Evolutionary conservation across 2,888 invertebrate species (phyloP).

Genomic region (Tiphia femorata): DNA sequence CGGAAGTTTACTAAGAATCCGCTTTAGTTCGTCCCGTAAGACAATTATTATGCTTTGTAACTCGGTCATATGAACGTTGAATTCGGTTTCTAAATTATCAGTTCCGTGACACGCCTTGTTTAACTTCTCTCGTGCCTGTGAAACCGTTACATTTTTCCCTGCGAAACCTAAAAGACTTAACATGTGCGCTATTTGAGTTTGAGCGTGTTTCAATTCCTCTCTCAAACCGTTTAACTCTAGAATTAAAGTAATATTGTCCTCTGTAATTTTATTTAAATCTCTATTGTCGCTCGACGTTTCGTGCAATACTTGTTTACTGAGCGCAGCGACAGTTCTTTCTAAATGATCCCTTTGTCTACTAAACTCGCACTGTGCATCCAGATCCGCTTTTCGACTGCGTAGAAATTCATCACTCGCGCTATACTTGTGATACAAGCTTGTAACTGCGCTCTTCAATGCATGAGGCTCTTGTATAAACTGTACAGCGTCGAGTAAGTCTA

Average conservation of each 20-base stretch:
- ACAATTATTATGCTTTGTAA: conserved; percentile 68
- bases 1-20: conserved; percentile 53
- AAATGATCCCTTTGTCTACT: conserved; percentile 86
- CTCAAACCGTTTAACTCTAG: conserved; percentile 84
- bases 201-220: conserved; percentile 76
- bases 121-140: conserved; percentile 76
- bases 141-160: conserved; percentile 73
- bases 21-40: conserved; percentile 69
- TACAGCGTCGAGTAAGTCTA: conserved; percentile 85
- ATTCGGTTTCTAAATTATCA: conserved; percentile 74
- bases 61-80: conserved; percentile 66
- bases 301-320: conserved; percentile 67
- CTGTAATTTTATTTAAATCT: conserved; percentile 68
- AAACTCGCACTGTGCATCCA: conserved; percentile 82
- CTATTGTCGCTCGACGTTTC: conserved; percentile 20
- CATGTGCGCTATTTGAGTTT: conserved; percentile 78
- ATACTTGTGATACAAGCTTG: conserved; percentile 78
- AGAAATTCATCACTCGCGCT: conserved; percentile 79
- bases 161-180: conserved; percentile 79
- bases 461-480: conserved; percentile 83
- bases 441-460: conserved; percentile 72
- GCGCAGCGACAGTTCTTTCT: conserved; percentile 74
- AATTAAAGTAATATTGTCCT: conserved; percentile 83
- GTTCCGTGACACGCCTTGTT: conserved; percentile 75
- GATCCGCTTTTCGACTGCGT: conserved; percentile 76